Base-by-base conservation (phyloP, 1,140 invertebrate genomes). In the Zaprionus lachaisei region DNA sequence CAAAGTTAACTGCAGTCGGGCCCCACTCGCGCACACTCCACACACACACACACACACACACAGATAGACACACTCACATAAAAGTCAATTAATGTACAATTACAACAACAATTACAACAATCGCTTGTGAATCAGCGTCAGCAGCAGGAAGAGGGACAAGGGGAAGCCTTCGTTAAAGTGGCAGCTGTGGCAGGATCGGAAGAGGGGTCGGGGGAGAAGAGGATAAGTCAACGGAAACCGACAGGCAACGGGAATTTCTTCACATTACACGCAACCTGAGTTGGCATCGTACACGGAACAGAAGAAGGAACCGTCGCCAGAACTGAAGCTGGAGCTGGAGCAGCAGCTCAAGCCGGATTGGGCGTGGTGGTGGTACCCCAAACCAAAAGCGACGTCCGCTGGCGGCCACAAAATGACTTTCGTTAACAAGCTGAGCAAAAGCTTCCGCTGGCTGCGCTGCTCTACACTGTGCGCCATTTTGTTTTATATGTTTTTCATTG, bases 401-500 rank as follows among this genome's bases (percentile, higher is more conserved):
- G 69, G 69, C 34, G 38, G 67, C 81, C 70, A 78, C 80, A 89
- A 91, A 90, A 91, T 90, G 86, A 91, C 86, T 86, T 91, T 91
- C 79, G 83, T 92, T 85, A 92, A 92, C 82, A 92, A 92, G 85
- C 83, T 92, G 81, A 91, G 84, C 82, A 92, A 92, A 83, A 92
- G 90, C 79, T 91, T 92, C 75, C 91, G 91, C 61, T 92, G 91
- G 91, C 70, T 92, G 51, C 91, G 89, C 58, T 92, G 91, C 91
- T 92, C 91, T 54, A 92, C 91, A 79, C 78, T 92, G 79, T 91
- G 83, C 75, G 91, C 91, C 80, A 92, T 92, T 87, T 83, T 92
- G 77, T 92, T 92, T 91, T 92, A 92, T 87, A 91, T 92, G 89
- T 92, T 92, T 77, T 92, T 92, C 87, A 92, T 92, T 83, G 91